Conservation (phyloP, 2,888 invertebrate species). For the Meganola albula region DNA sequence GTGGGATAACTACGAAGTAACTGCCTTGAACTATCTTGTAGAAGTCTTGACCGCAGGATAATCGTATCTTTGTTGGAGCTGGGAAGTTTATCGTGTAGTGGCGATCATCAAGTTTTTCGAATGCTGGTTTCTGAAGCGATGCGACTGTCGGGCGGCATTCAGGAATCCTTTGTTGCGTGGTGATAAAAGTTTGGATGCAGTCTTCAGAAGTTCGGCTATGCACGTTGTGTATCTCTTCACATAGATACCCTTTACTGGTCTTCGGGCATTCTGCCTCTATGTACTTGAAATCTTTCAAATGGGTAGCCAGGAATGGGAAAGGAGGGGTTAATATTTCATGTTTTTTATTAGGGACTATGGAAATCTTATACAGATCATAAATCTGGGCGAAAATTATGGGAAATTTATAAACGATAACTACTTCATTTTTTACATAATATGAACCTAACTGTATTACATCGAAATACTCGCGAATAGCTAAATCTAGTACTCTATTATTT, state of each 20-base stretch:
- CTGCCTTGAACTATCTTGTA: not conserved
- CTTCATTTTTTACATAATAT: constrained; percentile 3
- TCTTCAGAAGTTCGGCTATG: not conserved
- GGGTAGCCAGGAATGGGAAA: constrained; percentile 1
- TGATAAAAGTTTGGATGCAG: constrained; percentile 5
- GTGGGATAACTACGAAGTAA: not conserved
- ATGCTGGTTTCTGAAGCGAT: not conserved
- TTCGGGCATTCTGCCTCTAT: constrained; percentile 5
- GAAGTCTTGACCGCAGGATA: constrained; percentile 1
- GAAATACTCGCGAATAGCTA: constrained; percentile 4
- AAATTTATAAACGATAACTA: constrained; percentile 10
- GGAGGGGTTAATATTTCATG: not conserved
- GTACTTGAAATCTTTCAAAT: not conserved
- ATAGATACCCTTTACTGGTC: constrained; percentile 3
- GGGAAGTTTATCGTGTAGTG: constrained; percentile 4
- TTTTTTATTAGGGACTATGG: constrained; percentile 1
- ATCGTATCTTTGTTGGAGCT: constrained; percentile 1
- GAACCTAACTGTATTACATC: constrained; percentile 4
- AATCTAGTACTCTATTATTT: no score
- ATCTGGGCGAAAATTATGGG: no score
- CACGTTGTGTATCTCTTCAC: not conserved
- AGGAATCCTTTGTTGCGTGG: not conserved
- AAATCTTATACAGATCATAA: constrained; percentile 6
- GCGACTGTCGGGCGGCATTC: not conserved
- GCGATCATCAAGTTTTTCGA: constrained; percentile 7